phyloP scores from a whole-genome alignment of 2,888 invertebrate genomes.

The Merodon equestris region DNA sequence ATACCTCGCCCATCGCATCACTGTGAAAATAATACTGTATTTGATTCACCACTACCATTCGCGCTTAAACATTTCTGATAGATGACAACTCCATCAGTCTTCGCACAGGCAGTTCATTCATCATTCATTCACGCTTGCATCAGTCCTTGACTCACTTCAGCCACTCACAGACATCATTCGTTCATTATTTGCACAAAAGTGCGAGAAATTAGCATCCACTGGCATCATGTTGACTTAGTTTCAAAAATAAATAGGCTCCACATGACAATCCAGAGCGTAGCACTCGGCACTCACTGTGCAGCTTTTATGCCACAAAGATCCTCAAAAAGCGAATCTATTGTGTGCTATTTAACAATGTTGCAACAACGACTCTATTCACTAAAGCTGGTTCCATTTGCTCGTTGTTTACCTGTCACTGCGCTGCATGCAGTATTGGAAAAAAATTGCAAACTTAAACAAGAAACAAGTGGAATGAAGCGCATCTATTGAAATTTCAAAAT shows the following conservation, averaged over 20 bases:
- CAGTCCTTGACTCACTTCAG: slow-evolving; percentile 24
- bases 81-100: too few species aligned
- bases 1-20: too few species aligned
- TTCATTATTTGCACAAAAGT: slow-evolving; percentile 11
- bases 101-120: too few species aligned
- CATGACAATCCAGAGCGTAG: too few species aligned
- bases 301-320: not conserved
- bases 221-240: slow-evolving; percentile 19
- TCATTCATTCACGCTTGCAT: too few species aligned
- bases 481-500: slow-evolving; percentile 30
- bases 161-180: not conserved
- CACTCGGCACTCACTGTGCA: not conserved
- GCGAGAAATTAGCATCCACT: slow-evolving; percentile 26
- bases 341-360: slow-evolving; percentile 7
- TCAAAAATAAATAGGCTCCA: too few species aligned
- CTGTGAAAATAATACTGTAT: too few species aligned
- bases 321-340: slow-evolving; percentile 28
- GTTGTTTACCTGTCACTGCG: slow-evolving; percentile 27
- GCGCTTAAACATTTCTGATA: too few species aligned
- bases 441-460: not conserved
- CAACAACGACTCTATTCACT: slow-evolving; percentile 18
- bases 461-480: not conserved
- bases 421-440: not conserved
- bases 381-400: not conserved
- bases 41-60: too few species aligned